Conservation (phyloP, 1,140 invertebrate genomes). For the Solenopsis invicta region DNA sequence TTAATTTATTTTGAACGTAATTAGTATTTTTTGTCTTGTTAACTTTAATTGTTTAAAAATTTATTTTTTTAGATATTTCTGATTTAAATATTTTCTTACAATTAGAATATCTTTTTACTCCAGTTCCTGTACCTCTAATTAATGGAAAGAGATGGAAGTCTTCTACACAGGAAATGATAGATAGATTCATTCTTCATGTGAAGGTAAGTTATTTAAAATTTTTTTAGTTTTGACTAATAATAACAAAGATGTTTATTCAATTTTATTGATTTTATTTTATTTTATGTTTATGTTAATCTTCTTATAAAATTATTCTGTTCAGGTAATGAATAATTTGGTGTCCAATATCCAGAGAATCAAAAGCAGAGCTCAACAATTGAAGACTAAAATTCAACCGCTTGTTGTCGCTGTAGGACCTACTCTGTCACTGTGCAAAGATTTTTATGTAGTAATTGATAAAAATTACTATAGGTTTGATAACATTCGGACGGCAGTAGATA, state of each 20-base stretch:
- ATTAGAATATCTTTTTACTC: neutral
- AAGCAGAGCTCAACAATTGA: neutral
- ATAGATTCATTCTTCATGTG: neutral
- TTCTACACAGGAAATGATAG: neutral
- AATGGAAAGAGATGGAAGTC: slow-evolving; percentile 2
- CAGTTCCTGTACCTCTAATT: neutral
- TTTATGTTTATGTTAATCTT: neutral
- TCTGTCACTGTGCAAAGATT: neutral
- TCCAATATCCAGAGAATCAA: neutral
- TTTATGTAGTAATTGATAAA: neutral
- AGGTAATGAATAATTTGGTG: neutral
- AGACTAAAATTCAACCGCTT: neutral
- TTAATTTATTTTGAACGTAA: neutral
- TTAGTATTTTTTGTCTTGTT: neutral
- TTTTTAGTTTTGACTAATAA: neutral
- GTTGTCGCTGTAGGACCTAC: neutral
- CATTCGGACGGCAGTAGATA: neutral
- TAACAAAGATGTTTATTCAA: neutral
- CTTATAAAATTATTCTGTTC: neutral
- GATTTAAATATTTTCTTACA: neutral
- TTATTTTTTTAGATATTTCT: neutral
- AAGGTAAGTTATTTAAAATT: neutral
- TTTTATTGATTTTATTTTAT: neutral
- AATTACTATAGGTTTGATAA: neutral
- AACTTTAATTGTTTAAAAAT: neutral